Percentiles rank a stretch among this genome's conserved stretches.
Evolutionary conservation across 2,797 vertebrate genomes (phyloP).

Genomic region (Hafferia zeledoni): DNA sequence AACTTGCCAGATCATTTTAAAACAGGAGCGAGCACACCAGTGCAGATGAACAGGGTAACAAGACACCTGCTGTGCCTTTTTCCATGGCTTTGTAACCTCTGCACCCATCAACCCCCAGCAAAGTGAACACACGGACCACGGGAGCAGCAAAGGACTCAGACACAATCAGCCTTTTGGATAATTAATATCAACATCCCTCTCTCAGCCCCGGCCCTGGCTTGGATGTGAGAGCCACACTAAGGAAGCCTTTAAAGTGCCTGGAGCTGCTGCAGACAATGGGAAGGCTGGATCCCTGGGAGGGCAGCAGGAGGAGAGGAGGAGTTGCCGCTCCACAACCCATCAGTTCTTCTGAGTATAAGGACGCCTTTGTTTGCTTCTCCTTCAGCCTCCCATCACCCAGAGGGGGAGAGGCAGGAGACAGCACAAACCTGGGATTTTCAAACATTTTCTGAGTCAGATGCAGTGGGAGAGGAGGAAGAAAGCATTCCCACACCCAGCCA

Average conservation of each 20-base stretch:
- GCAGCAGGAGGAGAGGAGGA: slow-evolving; percentile 41
- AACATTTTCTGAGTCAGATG: slow-evolving; percentile 46
- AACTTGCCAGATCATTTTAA: neutral
- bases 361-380: slow-evolving; percentile 41
- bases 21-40: neutral
- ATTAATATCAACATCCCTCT: neutral
- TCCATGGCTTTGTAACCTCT: neutral
- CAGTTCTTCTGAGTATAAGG: slow-evolving; percentile 47
- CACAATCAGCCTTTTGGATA: accelerated
- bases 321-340: neutral
- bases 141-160: neutral
- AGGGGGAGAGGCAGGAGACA: neutral
- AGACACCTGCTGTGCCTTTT: neutral
- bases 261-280: slow-evolving; percentile 15
- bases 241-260: neutral
- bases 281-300: neutral
- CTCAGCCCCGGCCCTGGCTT: neutral
- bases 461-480: slow-evolving; percentile 10
- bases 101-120: neutral
- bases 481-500: neutral
- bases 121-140: accelerated
- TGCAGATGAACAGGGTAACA: neutral
- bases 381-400: neutral
- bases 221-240: neutral
- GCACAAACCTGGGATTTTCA: slow-evolving; percentile 50